Evolutionary conservation across 2,797 vertebrate species (phyloP).

Genomic region (Sciurus carolinensis): DNA sequence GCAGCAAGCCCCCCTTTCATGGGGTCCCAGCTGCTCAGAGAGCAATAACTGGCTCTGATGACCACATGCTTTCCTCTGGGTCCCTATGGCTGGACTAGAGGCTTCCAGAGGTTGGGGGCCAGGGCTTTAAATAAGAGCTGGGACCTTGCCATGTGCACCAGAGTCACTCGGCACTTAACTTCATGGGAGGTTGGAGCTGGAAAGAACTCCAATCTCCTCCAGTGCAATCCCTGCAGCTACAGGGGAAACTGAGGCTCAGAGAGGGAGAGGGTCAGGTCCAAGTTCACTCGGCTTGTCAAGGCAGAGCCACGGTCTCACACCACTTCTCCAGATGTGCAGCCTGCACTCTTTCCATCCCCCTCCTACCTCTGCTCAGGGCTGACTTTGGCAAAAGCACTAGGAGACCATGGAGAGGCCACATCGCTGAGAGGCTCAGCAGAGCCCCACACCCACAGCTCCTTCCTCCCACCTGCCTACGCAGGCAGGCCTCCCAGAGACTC

Average conservation of each 20-base stretch:
- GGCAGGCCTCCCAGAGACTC: not conserved
- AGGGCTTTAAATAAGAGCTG: slow-evolving; percentile 2
- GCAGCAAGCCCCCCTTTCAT: not conserved
- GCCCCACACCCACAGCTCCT: not conserved
- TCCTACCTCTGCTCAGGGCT: no score
- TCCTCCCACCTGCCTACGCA: not conserved
- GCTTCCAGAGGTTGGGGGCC: not conserved
- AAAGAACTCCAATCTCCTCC: not conserved
- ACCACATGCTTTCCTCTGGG: not conserved
- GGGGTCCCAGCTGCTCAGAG: not conserved
- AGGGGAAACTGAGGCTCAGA: not conserved
- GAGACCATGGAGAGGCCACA: not conserved
- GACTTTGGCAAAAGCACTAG: not conserved
- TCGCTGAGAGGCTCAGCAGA: not conserved
- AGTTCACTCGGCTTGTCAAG: not conserved
- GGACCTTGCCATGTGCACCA: not conserved
- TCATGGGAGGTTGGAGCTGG: not conserved
- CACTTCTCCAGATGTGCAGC: no score
- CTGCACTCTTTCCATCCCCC: no score
- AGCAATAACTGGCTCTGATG: not conserved
- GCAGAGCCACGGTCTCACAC: not conserved
- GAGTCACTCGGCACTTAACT: not conserved
- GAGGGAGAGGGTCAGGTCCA: not conserved
- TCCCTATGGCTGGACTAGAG: not conserved
- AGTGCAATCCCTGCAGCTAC: not conserved